A percentile compares a stretch with the other conserved stretches of the same genome.
Conservation (phyloP, 2,888 invertebrate genomes). For the Scaptomyza reducta region DNA sequence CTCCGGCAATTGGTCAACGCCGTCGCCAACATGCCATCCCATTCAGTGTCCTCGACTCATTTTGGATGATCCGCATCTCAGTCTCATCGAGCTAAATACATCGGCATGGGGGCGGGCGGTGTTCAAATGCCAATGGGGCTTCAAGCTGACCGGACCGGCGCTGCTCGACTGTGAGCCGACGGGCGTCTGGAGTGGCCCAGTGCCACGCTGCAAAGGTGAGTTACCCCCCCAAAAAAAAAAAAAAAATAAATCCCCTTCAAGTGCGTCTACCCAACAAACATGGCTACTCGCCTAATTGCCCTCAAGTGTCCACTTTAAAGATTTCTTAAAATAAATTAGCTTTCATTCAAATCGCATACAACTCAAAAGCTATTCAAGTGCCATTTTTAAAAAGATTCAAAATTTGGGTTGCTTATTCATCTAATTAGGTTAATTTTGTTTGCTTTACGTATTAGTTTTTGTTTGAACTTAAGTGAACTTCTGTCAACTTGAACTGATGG, state of each 20-base stretch:
- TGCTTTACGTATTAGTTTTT: too few relatives aligned
- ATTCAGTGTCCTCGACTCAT: conserved; percentile 91
- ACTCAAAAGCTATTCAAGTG: too few relatives aligned
- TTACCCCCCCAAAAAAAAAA: too few relatives aligned
- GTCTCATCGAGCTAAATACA: conserved; percentile 91
- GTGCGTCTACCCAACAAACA: background rate
- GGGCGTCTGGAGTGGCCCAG: conserved; percentile 91
- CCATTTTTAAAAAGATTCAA: too few relatives aligned
- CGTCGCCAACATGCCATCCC: conserved; percentile 89
- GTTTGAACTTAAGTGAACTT: too few relatives aligned
- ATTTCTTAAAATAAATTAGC: background rate
- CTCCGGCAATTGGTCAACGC: conserved; percentile 92
- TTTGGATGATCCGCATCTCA: conserved; percentile 89
- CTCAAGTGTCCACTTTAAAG: background rate
- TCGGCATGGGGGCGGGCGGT: conserved; percentile 92
- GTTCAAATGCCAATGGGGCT: conserved; percentile 94
- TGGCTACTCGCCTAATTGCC: background rate
- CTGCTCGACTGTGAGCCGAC: conserved; percentile 91
- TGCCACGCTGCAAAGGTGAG: conserved; percentile 91
- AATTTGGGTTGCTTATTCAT: too few relatives aligned
- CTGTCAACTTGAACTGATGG: too few relatives aligned
- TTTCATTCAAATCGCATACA: background rate
- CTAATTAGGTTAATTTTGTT: too few relatives aligned
- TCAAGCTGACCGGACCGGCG: conserved; percentile 90
- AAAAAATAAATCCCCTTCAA: background rate